These are phyloP conservation scores for Cebidichthys violaceus DNA, from an alignment of 2,113 vertebrate species.

Conservation along the genomic window DNA sequence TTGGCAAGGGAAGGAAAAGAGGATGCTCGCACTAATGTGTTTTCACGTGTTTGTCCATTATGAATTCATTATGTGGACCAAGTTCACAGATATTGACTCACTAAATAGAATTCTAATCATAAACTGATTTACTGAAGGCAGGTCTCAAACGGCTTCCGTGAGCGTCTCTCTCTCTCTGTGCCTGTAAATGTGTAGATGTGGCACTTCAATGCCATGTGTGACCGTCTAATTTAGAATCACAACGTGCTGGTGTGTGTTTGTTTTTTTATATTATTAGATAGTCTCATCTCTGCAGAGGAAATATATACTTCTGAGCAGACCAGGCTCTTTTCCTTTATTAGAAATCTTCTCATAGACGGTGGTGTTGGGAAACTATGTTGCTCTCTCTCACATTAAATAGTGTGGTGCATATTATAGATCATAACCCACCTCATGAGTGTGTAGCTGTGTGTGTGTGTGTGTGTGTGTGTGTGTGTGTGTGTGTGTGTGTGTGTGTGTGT, in stretches of 20 bases:
- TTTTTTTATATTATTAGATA: not conserved
- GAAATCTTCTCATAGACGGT: constrained; percentile 24
- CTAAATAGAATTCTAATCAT: constrained; percentile 46
- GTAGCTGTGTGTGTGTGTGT: not conserved
- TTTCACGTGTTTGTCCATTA: constrained; percentile 38
- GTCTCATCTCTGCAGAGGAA: constrained; percentile 4
- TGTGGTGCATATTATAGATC: not conserved
- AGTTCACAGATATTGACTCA: constrained; percentile 48
- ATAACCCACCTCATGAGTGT: not conserved
- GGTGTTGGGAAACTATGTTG: not conserved
- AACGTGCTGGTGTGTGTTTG: not conserved
- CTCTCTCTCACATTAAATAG: constrained; percentile 18
- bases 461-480: not conserved
- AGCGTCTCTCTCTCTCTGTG: not conserved
- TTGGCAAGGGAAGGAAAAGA: constrained; percentile 20
- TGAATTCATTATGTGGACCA: constrained; percentile 44
- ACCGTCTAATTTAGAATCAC: constrained; percentile 6
- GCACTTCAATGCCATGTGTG: constrained; percentile 5
- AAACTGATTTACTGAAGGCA: constrained; percentile 39
- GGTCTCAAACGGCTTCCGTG: not conserved
- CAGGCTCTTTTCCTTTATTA: constrained; percentile 1
- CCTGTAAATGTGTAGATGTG: constrained; percentile 13
- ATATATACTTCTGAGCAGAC: constrained; percentile 3
- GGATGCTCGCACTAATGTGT: constrained; percentile 34
- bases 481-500: not conserved